phyloP scores from a whole-genome alignment of 2,797 vertebrate species.

The Tiaroga cobitis region DNA sequence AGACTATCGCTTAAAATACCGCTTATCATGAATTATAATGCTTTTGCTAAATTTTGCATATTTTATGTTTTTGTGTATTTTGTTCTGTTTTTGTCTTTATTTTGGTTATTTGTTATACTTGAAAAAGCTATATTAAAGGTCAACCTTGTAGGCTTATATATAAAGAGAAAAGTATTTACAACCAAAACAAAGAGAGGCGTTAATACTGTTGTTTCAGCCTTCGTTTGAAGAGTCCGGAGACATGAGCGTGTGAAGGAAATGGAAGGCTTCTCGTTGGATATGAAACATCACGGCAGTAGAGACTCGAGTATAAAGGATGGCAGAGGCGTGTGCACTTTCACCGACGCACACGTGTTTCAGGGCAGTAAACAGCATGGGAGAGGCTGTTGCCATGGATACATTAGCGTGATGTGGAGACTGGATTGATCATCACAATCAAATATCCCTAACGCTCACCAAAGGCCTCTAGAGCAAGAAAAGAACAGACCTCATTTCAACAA shows the following conservation, averaged over 20 bases:
- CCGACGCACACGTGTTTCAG: not conserved
- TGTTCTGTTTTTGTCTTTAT: slow-evolving; percentile 68
- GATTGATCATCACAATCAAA: slow-evolving; percentile 62
- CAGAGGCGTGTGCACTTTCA: slow-evolving; percentile 67
- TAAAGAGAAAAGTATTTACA: slow-evolving; percentile 81
- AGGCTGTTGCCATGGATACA: slow-evolving; percentile 30
- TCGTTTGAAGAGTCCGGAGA: not conserved
- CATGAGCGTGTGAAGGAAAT: slow-evolving; percentile 39
- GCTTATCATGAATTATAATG: slow-evolving; percentile 75
- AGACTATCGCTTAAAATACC: slow-evolving; percentile 73
- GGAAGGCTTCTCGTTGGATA: not conserved
- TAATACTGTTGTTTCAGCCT: not conserved
- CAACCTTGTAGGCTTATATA: slow-evolving; percentile 80
- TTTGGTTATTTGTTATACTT: slow-evolving; percentile 79
- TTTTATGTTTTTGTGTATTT: slow-evolving; percentile 68
- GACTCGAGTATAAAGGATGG: slow-evolving; percentile 22
- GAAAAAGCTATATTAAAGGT: slow-evolving; percentile 82
- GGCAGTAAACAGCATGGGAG: slow-evolving; percentile 30
- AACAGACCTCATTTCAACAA: slow-evolving; percentile 47
- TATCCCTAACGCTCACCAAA: slow-evolving; percentile 42
- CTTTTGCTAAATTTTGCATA: slow-evolving; percentile 75
- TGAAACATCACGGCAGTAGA: slow-evolving; percentile 42
- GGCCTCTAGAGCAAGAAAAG: slow-evolving; percentile 48
- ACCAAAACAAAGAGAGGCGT: slow-evolving; percentile 11
- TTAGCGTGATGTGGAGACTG: slow-evolving; percentile 23